These are phyloP conservation scores for Xiphydria camelus DNA, from an alignment of 2,888 invertebrate species.

Conservation along the genomic window DNA sequence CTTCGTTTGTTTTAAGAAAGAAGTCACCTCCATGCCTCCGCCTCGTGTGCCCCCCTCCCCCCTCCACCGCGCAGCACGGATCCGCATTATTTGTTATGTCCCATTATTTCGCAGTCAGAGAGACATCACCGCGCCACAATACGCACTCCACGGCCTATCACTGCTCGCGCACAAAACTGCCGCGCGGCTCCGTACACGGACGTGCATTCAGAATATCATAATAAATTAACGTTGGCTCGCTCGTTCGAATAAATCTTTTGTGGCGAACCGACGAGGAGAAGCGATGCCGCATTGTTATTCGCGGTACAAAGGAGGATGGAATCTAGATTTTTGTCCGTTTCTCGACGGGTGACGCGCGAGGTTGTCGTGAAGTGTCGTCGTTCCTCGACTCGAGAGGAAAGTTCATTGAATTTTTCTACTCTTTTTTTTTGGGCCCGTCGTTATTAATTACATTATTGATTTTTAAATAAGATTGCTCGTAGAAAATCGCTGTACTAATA, in stretches of 20 bases:
- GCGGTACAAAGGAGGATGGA: conserved; percentile 23
- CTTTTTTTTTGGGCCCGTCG: no score
- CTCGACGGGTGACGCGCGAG: no score
- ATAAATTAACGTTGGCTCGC: conserved; percentile 33
- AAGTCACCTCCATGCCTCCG: no score
- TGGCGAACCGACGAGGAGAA: conserved; percentile 8
- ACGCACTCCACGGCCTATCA: conserved; percentile 7
- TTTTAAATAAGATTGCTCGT: no score
- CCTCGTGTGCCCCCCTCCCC: no score
- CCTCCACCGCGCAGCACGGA: no score
- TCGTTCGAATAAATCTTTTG: conserved; percentile 31
- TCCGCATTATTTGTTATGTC: conserved; percentile 1
- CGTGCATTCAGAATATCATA: conserved; percentile 21
- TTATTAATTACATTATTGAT: no score
- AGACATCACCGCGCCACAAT: conserved; percentile 13
- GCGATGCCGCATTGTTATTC: conserved; percentile 7
- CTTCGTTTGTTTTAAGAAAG: no score
- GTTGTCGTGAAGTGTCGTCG: no score
- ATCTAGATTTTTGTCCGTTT: conserved; percentile 24
- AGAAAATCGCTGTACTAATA: no score
- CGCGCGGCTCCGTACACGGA: conserved; percentile 15
- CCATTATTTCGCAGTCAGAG: conserved; percentile 10
- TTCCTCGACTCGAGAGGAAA: no score
- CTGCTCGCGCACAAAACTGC: not conserved
- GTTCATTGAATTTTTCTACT: no score